Evolutionary conservation across 2,888 invertebrate genomes (phyloP), one percentile per base, ranked within the genome.

Genomic region (Cosmia trapezina): DNA sequence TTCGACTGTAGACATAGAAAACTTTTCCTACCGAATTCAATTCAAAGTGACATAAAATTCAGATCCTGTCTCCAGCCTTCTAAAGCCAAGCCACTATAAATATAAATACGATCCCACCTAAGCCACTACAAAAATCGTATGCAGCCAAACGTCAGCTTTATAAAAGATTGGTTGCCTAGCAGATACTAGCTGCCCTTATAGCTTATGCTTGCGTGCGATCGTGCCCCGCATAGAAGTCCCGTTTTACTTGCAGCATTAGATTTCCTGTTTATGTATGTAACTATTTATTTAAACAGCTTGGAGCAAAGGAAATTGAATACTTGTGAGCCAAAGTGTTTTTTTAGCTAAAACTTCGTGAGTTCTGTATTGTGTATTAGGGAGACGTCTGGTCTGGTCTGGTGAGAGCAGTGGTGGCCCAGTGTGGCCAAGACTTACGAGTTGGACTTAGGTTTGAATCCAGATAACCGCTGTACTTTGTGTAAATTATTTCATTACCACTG

Each of bases 171-270:
- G 81, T 74, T 77, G 64, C 59, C 45, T 61, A 45, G 47, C 17
- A 22, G 14, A 1, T 51, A 4, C 43, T 33, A 22, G 33, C 43
- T 33, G 8, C 5, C 43, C 78, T 81, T 65, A 80, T 86, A 78
- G 67, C 22, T 84, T 81, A 84, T 86, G 84, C 77, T 86, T 86
- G 76, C 81, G 76, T 81, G 53, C 56, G 66, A 64, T 62, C 71
- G 77, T 63, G 69, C 64, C 69, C 62, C 72, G 68, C 70, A 74
- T 81, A 71, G 22, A 61, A 78, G 70, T 73, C 64, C 60, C 75
- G 59, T 71, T 80, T 83, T 71, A 80, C 82, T 75, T 85, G 76
- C 75, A 84, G 71, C 59, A 72, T 82, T 80, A 78, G 76, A 82
- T 83, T 82, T 83, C 73, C 81, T 83, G 75, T 76, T 76, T 76